Percentiles rank a stretch among this genome's conserved stretches.
Evolutionary conservation across 2,888 invertebrate genomes (phyloP).

Genomic region (Eupithecia abbreviata): DNA sequence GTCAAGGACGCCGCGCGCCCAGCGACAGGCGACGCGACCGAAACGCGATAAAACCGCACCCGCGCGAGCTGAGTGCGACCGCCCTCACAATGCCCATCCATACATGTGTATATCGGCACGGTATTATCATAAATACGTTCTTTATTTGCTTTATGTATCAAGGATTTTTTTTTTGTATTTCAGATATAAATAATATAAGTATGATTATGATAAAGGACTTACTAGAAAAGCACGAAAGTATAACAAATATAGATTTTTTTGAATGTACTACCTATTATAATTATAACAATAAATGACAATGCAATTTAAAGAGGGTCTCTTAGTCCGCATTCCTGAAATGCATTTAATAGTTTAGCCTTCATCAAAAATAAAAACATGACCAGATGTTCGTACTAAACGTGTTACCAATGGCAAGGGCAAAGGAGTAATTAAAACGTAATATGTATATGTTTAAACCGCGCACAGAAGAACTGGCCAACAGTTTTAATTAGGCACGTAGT

Average conservation of each 20-base stretch:
- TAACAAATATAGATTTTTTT: neutral
- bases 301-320: neutral
- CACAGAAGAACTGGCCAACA: neutral
- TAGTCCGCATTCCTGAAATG: neutral
- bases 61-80: slow-evolving; percentile 40
- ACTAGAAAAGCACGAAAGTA: neutral
- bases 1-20: slow-evolving; percentile 72
- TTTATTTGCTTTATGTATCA: neutral
- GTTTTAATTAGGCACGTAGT: slow-evolving; percentile 37
- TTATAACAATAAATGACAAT: neutral
- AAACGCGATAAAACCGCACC: slow-evolving; percentile 55
- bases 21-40: slow-evolving; percentile 46
- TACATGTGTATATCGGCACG: neutral
- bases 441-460: neutral
- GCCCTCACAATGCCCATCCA: slow-evolving; percentile 25
- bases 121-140: neutral
- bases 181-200: neutral
- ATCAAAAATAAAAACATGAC: slow-evolving; percentile 10
- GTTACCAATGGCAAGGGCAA: slow-evolving; percentile 28
- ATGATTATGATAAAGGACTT: neutral
- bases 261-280: too few species aligned
- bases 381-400: slow-evolving; percentile 12
- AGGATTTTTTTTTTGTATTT: neutral
- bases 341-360: neutral
- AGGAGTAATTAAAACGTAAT: slow-evolving; percentile 24